phyloP scores from a whole-genome alignment of 2,113 vertebrate genomes.

The Callospermophilus lateralis region DNA sequence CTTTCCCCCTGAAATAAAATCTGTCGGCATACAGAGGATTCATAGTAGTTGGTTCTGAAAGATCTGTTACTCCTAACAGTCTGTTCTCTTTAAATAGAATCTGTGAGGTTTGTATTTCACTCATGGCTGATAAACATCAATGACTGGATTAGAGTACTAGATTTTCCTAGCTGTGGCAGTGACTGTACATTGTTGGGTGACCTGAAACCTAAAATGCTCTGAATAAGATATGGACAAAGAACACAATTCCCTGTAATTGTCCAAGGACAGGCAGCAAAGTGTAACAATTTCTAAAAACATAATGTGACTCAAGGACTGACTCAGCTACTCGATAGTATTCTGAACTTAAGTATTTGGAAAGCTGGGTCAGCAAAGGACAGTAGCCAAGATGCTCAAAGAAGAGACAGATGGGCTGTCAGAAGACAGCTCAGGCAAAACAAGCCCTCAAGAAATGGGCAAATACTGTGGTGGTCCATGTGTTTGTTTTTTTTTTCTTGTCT shows the following conservation, averaged over 20 bases:
- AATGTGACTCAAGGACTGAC: not conserved
- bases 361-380: not conserved
- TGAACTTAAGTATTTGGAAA: not conserved
- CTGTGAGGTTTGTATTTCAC: constrained; percentile 43
- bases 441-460: not conserved
- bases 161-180: constrained; percentile 60
- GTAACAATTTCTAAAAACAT: constrained; percentile 49
- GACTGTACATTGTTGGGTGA: constrained; percentile 43
- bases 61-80: constrained; percentile 16
- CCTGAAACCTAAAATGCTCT: not conserved
- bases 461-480: not conserved
- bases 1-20: constrained; percentile 44
- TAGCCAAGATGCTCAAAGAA: not conserved
- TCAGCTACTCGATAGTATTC: not conserved
- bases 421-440: not conserved
- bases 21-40: constrained; percentile 41
- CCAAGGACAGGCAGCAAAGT: not conserved
- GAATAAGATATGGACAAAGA: not conserved
- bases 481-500: not conserved
- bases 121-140: constrained; percentile 34
- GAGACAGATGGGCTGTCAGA: not conserved
- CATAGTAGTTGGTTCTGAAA: not conserved
- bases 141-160: not conserved
- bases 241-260: not conserved
- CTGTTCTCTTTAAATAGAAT: constrained; percentile 62